phyloP scores from a whole-genome alignment of 2,797 vertebrate species.

The Sarcophilus harrisii region DNA sequence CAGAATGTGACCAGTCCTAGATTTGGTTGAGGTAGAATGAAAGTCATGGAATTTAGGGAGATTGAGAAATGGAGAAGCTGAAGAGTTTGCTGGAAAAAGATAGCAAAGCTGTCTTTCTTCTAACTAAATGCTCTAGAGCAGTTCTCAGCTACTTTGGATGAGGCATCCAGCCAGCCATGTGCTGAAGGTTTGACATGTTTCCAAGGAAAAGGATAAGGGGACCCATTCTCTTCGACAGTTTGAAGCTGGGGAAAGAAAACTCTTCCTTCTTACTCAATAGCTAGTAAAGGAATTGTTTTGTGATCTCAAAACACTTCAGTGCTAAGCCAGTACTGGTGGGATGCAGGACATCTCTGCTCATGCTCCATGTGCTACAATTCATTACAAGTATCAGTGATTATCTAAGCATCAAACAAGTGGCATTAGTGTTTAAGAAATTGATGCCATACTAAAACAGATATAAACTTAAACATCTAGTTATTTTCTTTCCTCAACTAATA shows the following conservation, averaged over 20 bases:
- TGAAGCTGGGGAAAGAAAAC: neutral
- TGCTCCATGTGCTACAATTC: neutral
- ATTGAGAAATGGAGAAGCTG: neutral
- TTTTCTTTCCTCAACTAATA: too few relatives aligned
- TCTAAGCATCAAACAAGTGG: neutral
- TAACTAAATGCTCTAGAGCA: neutral
- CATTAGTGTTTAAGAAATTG: neutral
- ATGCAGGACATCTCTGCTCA: neutral
- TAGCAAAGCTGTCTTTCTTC: neutral
- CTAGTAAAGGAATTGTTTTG: neutral
- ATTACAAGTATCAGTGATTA: neutral
- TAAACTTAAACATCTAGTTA: neutral
- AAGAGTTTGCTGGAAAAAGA: neutral
- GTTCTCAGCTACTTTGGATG: neutral
- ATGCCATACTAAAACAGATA: neutral
- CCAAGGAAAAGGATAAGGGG: neutral
- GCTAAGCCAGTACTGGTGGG: neutral
- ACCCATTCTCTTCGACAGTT: neutral
- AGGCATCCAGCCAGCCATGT: neutral
- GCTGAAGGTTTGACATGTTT: neutral
- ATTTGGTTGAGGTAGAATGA: neutral
- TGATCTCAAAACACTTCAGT: neutral
- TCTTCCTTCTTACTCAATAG: neutral
- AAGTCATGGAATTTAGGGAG: neutral
- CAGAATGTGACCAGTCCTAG: neutral